Evolutionary conservation across 2,888 invertebrate species (phyloP).

Genomic region (Uloborus plumipes): DNA sequence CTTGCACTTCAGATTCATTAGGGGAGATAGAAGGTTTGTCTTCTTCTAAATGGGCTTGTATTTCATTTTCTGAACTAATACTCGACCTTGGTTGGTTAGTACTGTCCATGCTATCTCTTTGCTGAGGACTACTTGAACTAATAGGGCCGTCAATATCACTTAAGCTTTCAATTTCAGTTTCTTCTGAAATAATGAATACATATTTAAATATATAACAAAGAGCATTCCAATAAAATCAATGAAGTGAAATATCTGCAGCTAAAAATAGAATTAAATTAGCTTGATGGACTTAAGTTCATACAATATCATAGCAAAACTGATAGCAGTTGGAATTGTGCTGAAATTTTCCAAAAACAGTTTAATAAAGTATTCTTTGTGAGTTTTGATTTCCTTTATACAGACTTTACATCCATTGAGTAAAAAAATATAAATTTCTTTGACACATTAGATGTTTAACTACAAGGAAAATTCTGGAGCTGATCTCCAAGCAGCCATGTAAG

Average conservation of each 20-base stretch:
- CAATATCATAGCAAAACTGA: not conserved
- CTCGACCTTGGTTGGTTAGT: constrained; percentile 36
- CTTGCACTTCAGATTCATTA: constrained; percentile 22
- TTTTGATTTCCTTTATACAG: no score
- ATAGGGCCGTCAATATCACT: constrained; percentile 33
- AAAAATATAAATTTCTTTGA: no score
- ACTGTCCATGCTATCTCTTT: constrained; percentile 5
- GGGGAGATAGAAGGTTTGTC: constrained; percentile 33
- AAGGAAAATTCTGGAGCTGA: no score
- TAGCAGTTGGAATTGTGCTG: no score
- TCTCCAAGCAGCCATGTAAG: no score
- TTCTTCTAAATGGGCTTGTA: constrained; percentile 55
- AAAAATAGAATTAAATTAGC: not conserved
- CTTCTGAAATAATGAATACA: constrained; percentile 15
- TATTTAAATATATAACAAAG: not conserved
- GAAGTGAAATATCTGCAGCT: not conserved
- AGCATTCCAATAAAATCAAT: not conserved
- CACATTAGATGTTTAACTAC: no score
- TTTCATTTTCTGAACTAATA: constrained; percentile 49
- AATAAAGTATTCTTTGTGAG: no score
- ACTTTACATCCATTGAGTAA: no score
- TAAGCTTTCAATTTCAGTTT: constrained; percentile 35
- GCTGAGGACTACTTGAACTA: not conserved
- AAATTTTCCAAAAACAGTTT: no score
- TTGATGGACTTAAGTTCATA: not conserved